Evolutionary conservation across 2,888 invertebrate species (phyloP).

Genomic region (Latrodectus elegans): DNA sequence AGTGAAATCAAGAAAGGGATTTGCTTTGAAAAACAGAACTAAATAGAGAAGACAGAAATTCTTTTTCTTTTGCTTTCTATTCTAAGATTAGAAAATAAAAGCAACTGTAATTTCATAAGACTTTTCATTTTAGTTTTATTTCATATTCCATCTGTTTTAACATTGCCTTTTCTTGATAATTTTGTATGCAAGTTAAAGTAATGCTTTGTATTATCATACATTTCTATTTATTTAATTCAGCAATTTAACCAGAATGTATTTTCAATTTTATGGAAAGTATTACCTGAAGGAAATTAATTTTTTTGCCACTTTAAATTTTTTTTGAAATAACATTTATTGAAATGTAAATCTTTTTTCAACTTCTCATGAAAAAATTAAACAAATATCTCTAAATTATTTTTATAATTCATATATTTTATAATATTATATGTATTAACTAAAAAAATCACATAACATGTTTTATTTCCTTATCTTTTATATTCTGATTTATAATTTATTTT

Average conservation of each 20-base stretch:
- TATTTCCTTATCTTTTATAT: no score
- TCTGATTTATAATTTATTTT: no score
- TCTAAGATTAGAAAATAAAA: not conserved
- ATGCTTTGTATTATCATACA: not conserved
- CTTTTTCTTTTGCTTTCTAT: not conserved
- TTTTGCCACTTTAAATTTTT: not conserved
- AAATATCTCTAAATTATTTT: no score
- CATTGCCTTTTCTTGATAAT: not conserved
- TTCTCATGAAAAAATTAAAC: not conserved
- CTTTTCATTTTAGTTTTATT: not conserved
- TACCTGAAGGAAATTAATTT: not conserved
- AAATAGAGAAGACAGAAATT: not conserved
- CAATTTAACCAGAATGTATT: not conserved
- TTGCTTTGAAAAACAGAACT: slow-evolving; percentile 10
- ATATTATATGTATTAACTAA: no score
- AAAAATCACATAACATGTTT: no score
- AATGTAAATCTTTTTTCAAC: not conserved
- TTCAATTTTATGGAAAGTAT: not conserved
- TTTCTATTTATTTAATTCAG: not conserved
- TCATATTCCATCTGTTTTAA: not conserved
- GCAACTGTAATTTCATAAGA: not conserved
- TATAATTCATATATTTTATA: no score
- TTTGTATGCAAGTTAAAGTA: not conserved
- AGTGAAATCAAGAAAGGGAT: slow-evolving; percentile 19
- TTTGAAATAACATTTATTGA: not conserved